Conservation (phyloP, 2,888 invertebrate genomes). For the Emesis furor region DNA sequence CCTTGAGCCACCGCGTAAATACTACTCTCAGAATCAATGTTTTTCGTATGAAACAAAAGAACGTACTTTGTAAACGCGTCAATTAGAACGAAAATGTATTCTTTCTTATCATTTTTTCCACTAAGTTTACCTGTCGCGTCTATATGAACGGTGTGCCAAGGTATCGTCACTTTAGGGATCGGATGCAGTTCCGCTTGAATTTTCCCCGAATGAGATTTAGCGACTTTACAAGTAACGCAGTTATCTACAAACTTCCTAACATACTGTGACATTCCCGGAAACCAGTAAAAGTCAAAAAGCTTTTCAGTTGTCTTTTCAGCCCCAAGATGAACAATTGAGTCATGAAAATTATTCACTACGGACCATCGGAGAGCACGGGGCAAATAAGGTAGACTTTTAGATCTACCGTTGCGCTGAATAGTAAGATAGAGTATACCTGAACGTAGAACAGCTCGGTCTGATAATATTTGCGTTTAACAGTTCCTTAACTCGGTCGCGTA, state of each 20-base stretch:
- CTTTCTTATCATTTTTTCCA: constrained; percentile 74
- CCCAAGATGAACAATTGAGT: constrained; percentile 45
- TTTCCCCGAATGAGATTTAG: constrained; percentile 67
- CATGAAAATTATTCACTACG: constrained; percentile 57
- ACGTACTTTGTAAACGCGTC: too few relatives aligned
- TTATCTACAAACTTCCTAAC: constrained; percentile 38
- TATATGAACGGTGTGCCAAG: constrained; percentile 52
- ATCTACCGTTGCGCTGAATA: constrained; percentile 40
- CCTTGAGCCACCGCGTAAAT: too few relatives aligned
- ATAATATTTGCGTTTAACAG: constrained; percentile 17
- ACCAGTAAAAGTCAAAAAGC: constrained; percentile 38
- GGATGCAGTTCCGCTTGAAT: constrained; percentile 67
- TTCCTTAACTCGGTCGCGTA: not conserved
- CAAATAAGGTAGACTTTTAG: constrained; percentile 36
- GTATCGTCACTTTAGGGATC: constrained; percentile 56
- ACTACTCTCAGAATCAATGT: too few relatives aligned
- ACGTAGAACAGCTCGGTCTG: too few relatives aligned
- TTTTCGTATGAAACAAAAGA: too few relatives aligned
- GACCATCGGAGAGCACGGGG: constrained; percentile 63
- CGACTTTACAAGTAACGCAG: constrained; percentile 64
- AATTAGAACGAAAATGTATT: constrained; percentile 28
- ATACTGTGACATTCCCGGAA: constrained; percentile 38
- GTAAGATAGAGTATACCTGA: constrained; percentile 43
- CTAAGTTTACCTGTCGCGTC: constrained; percentile 71
- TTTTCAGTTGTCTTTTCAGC: constrained; percentile 66